Evolutionary conservation across 2,113 vertebrate genomes (phyloP), one percentile per base, ranked within the genome.

Genomic region (Phylloscopus trochiloides): DNA sequence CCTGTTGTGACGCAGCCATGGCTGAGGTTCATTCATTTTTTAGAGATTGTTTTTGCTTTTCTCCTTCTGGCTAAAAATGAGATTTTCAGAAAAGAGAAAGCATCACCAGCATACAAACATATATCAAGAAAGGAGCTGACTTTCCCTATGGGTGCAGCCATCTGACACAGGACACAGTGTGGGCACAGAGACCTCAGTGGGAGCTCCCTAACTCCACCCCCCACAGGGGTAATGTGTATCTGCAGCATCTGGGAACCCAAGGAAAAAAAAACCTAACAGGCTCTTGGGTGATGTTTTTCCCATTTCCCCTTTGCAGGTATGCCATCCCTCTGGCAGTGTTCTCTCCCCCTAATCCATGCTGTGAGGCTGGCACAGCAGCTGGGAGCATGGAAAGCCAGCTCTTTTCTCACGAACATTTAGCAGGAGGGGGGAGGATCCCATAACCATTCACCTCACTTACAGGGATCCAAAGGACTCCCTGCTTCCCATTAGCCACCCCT

Each of bases 21-120:
- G 78, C 34, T 81, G 79, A 94, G 65, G 28, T 75, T 94, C 78
- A 73, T 89, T 84, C n/a, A 80, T 92, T 91, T 95, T 92, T 87
- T 81, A 86, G 45, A 86, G 70, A 92, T 57, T 92, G 90, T 58
- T 83, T 76, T 77, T 75, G 14, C 9, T 86, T 87, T 87, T 78
- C 38, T 85, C n/a, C 58, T 89, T 14, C 68, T 76, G 78, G 71
- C 88, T 88, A 90, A 88, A 95, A 90, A 73, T 12, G 36, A 92
- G 62, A 55, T 73, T 90, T 94, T 31, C 83, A 81, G 83, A 72
- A 71, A 80, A 84, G 65, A 76, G n/a, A 52, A 65, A 75, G 36
- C 68, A 89, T 76, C 65, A 76, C 32, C 59, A 88, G 88, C 17
- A 14, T 71, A 75, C 59, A 72, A 83, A 86, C 50, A 45, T 22